phyloP scores from a whole-genome alignment of 1,140 invertebrate genomes.

The Drosophila serrata region DNA sequence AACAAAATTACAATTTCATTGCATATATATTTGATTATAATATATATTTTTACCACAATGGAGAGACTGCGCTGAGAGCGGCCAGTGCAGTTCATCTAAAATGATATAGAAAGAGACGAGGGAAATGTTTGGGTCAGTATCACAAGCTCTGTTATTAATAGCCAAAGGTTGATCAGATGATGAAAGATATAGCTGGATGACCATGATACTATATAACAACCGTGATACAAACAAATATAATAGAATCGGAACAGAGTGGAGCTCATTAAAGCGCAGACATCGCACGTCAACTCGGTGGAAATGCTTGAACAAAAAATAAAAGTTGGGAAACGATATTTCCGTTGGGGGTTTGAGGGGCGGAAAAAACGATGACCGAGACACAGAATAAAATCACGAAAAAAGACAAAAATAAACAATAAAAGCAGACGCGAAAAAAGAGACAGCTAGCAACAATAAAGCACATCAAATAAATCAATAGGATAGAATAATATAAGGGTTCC shows the following conservation, averaged over 20 bases:
- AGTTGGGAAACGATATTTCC: constrained; percentile 65
- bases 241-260: constrained; percentile 44
- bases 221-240: constrained; percentile 47
- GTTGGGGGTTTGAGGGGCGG: background rate
- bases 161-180: constrained; percentile 44
- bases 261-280: constrained; percentile 62
- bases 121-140: constrained; percentile 52
- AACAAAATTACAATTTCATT: background rate
- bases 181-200: constrained; percentile 35
- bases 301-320: constrained; percentile 44
- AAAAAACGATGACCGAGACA: constrained; percentile 34
- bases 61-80: constrained; percentile 73
- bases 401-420: constrained; percentile 59
- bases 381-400: constrained; percentile 44
- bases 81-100: constrained; percentile 71
- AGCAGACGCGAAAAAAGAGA: constrained; percentile 45
- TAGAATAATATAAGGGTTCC: background rate
- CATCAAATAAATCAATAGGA: constrained; percentile 21
- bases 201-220: constrained; percentile 31
- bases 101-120: constrained; percentile 60
- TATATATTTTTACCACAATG: constrained; percentile 64
- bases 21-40: constrained; percentile 19
- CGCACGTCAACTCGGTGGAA: constrained; percentile 40
- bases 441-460: constrained; percentile 29
- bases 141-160: constrained; percentile 41